Evolutionary conservation across 2,113 vertebrate species (phyloP), one percentile per base, ranked within the genome.

Genomic region (Phalacrocorax carbo): DNA sequence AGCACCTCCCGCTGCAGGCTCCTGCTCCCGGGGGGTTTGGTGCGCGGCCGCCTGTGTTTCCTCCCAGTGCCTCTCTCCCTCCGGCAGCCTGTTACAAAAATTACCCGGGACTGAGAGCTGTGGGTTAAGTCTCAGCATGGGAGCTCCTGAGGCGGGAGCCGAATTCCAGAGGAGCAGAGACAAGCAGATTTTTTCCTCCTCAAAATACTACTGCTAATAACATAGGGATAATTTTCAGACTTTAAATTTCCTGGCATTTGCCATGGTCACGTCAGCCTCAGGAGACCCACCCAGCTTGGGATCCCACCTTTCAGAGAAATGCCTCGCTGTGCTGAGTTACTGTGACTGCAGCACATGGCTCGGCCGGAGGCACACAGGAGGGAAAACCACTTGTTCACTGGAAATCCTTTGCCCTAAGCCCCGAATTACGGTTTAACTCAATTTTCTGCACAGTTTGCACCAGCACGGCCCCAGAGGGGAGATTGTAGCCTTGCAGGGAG

Each of bases 161-260:
- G 21, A 69, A 89, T 64, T 90, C 68, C 70, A 86, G 62, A 83
- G 48, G 18, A n/a, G n/a, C 62, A 42, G 65, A 75, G 42, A 40
- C 55, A 57, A 83, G 58, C 61, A 7, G 62, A 81, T 54, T 57
- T 68, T 68, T 58, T 55, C 94, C 72, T 94, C 83, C 58, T 90
- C 78, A 58, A 82, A 92, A 55, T 21, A 40, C 49, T 21, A 23
- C 34, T 60, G 3, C 52, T 55, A 62, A 7, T 42, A 82, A 30
- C n/a, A 29, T 10, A 30, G 40, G 80, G 78, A 46, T 77, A 25
- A n/a, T 76, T 92, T 57, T 48, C 79, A 84, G 86, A 90, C 83
- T 87, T 70, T 13, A 42, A 82, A 68, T 88, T 92, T 95, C 90
- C 92, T 94, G 88, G 88, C 91, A 3, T 58, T 32, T 26, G 70